Conservation (phyloP, 2,888 invertebrate genomes). For the Melanophora roralis region DNA sequence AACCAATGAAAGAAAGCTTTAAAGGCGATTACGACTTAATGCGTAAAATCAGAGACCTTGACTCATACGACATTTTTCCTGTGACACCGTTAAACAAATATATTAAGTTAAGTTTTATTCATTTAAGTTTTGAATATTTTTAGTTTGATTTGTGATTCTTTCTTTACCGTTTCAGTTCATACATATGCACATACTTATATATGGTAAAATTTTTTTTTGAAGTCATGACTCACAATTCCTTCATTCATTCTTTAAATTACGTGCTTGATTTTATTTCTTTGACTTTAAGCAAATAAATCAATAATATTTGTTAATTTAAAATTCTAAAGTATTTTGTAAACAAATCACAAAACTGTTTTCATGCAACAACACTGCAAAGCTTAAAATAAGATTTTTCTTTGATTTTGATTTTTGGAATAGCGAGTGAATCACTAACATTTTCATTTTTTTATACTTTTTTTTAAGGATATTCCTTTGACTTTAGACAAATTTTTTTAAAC, state of each 20-base stretch:
- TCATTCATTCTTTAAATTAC: constrained; percentile 20
- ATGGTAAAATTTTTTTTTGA: constrained; percentile 8
- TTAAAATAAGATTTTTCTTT: too few species aligned
- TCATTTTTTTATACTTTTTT: too few species aligned
- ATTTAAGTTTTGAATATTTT: constrained; percentile 23
- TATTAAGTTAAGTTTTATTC: constrained; percentile 14
- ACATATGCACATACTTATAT: too few species aligned
- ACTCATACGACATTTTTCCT: neutral
- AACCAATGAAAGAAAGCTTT: neutral
- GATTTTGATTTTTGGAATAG: too few species aligned
- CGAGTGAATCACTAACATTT: too few species aligned
- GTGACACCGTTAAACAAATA: neutral
- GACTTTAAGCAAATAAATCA: constrained; percentile 13
- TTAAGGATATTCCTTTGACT: too few species aligned
- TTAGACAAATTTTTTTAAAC: too few species aligned
- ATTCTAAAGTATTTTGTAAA: constrained; percentile 37
- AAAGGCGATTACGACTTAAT: neutral
- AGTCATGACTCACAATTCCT: constrained; percentile 46
- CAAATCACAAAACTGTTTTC: constrained; percentile 11
- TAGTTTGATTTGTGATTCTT: neutral
- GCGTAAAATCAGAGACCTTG: neutral
- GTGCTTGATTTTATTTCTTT: constrained; percentile 42
- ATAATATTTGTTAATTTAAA: neutral
- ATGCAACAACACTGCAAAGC: too few species aligned
- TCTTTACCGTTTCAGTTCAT: too few species aligned